A percentile compares a stretch with the other conserved stretches of the same genome.
Conservation (phyloP, 2,113 vertebrate species). For the Ginglymostoma cirratum region DNA sequence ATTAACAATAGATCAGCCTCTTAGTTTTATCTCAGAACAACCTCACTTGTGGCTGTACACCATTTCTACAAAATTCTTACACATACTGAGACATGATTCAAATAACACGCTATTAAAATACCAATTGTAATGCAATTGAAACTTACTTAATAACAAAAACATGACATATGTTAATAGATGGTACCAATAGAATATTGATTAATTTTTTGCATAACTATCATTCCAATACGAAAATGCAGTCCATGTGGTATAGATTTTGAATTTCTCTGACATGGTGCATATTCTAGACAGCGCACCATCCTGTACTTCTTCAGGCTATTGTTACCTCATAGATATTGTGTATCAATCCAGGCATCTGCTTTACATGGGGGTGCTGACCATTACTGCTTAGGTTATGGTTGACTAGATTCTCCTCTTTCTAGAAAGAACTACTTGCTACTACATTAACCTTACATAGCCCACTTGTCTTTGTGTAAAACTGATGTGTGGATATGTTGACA, state of each 20-base stretch:
- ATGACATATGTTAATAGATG: not conserved
- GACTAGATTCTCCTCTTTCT: not conserved
- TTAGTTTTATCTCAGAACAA: not conserved
- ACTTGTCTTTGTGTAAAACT: not conserved
- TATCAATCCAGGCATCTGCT: not conserved
- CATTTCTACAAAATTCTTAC: not conserved
- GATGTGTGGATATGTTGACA: not conserved
- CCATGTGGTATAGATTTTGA: not conserved
- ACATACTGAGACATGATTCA: not conserved
- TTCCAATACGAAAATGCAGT: not conserved
- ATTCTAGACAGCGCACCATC: not conserved
- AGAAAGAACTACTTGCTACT: not conserved
- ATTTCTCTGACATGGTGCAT: not conserved
- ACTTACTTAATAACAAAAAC: not conserved
- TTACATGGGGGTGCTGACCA: not conserved
- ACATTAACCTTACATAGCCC: not conserved
- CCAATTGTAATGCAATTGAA: not conserved
- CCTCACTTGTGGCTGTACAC: not conserved
- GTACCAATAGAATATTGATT: not conserved
- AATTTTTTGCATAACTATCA: not conserved
- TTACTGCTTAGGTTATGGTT: not conserved
- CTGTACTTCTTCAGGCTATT: not conserved
- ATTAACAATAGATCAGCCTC: not conserved
- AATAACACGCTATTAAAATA: not conserved
- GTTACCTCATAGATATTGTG: not conserved